A percentile compares a stretch with the other conserved stretches of the same genome.
Conservation (phyloP, 1,140 invertebrate genomes). For the Dinoponera quadriceps region DNA sequence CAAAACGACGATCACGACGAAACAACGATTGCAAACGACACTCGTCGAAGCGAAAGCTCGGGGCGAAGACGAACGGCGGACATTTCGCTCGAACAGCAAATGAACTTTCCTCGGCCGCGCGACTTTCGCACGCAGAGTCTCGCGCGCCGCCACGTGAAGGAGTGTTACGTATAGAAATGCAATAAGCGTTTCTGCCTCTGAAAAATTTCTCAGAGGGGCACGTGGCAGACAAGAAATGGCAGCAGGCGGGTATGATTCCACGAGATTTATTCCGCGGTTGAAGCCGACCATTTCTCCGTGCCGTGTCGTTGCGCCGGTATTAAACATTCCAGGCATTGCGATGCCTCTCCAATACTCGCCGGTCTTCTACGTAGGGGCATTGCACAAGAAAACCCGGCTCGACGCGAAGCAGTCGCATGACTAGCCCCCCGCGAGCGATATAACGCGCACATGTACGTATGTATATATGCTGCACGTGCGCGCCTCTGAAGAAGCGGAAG, state of each 20-base stretch:
- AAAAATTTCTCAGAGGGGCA: constrained; percentile 64
- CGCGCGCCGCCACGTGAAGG: background rate
- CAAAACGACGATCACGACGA: no score
- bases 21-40: no score
- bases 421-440: background rate
- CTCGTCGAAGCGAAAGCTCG: background rate
- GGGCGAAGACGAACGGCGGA: no score
- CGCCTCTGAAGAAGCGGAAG: constrained; percentile 4
- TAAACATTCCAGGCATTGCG: constrained; percentile 83
- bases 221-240: constrained; percentile 71
- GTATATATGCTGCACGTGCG: background rate
- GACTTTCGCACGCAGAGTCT: constrained; percentile 22
- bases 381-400: constrained; percentile 34
- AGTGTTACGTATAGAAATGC: constrained; percentile 59
- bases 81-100: constrained; percentile 37
- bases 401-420: constrained; percentile 33
- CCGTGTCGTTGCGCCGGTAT: constrained; percentile 80
- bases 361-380: constrained; percentile 42
- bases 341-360: constrained; percentile 70
- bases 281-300: constrained; percentile 78
- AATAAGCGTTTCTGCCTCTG: constrained; percentile 67
- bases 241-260: constrained; percentile 68
- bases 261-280: constrained; percentile 79
- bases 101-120: constrained; percentile 35
- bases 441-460: background rate